Evolutionary conservation across 2,797 vertebrate species (phyloP).

Genomic region (Anas bernieri): DNA sequence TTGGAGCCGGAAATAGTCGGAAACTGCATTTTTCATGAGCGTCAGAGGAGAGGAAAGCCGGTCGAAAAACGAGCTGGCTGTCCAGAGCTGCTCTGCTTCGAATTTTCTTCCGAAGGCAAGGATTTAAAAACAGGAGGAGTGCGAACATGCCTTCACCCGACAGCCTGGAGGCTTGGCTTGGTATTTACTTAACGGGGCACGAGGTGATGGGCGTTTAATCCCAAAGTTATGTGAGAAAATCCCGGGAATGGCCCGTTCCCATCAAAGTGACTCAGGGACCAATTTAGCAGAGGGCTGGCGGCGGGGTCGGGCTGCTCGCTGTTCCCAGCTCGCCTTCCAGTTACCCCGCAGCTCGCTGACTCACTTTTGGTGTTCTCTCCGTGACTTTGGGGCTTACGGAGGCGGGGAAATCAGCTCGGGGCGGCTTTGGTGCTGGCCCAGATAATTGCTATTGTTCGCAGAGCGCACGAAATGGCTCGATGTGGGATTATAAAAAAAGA

Average conservation of each 20-base stretch:
- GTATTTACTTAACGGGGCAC: not conserved
- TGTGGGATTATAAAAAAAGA: not conserved
- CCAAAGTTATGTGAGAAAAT: not conserved
- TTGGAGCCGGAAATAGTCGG: rapidly evolving
- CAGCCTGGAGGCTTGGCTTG: not conserved
- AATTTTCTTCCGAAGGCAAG: not conserved
- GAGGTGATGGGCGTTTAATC: not conserved
- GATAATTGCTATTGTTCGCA: not conserved
- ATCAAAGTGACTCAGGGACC: not conserved
- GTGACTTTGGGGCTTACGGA: not conserved
- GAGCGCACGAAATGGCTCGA: not conserved
- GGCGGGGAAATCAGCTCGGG: not conserved
- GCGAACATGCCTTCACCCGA: not conserved
- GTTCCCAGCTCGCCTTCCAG: not conserved
- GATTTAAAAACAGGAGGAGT: not conserved
- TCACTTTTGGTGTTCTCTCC: not conserved
- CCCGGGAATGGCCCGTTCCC: not conserved
- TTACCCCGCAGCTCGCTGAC: not conserved
- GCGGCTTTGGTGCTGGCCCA: not conserved
- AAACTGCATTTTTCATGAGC: not conserved
- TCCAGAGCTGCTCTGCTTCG: not conserved
- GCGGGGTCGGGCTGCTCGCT: not conserved
- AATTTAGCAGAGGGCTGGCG: not conserved
- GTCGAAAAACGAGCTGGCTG: not conserved
- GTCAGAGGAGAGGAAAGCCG: not conserved